Percentiles rank a stretch among this genome's conserved stretches.
phyloP scores from a whole-genome alignment of 2,888 invertebrate species.

The Prostheceraeus crozeri region DNA sequence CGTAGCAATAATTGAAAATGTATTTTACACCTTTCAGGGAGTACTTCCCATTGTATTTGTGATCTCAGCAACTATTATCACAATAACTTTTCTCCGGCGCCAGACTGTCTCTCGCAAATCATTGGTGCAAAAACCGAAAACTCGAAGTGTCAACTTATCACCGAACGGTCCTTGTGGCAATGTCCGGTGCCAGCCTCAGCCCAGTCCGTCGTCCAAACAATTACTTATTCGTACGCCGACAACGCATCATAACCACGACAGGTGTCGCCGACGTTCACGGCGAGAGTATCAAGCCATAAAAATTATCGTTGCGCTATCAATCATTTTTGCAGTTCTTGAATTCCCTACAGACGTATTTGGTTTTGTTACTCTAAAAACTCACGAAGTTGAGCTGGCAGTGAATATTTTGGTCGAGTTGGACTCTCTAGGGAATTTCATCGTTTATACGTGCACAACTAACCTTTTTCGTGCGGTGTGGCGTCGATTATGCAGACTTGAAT shows the following conservation, averaged over 20 bases:
- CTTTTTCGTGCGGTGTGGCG: too few species aligned
- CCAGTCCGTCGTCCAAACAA: too few species aligned
- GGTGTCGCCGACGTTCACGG: conserved; percentile 7
- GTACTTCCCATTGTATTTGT: conserved; percentile 25
- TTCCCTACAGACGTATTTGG: conserved; percentile 34
- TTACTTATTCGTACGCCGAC: too few species aligned
- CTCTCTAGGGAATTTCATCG: conserved; percentile 33
- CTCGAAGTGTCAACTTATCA: conserved; percentile 9
- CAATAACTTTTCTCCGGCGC: not conserved
- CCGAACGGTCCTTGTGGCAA: not conserved
- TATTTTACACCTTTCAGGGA: conserved; percentile 35
- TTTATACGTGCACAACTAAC: conserved; percentile 33
- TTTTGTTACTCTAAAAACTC: conserved; percentile 31
- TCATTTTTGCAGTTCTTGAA: conserved; percentile 30
- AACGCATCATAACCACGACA: not conserved
- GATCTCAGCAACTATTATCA: conserved; percentile 24
- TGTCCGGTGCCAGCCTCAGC: too few species aligned
- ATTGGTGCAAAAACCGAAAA: not conserved
- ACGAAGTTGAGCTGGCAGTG: conserved; percentile 20
- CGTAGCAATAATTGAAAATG: conserved; percentile 27
- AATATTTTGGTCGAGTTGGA: conserved; percentile 33
- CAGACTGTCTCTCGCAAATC: not conserved
- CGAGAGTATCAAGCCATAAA: conserved; percentile 29
- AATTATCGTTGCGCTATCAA: conserved; percentile 29
- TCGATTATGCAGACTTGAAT: too few species aligned